Conservation (phyloP, 2,113 vertebrate species). For the Lampris incognitus region DNA sequence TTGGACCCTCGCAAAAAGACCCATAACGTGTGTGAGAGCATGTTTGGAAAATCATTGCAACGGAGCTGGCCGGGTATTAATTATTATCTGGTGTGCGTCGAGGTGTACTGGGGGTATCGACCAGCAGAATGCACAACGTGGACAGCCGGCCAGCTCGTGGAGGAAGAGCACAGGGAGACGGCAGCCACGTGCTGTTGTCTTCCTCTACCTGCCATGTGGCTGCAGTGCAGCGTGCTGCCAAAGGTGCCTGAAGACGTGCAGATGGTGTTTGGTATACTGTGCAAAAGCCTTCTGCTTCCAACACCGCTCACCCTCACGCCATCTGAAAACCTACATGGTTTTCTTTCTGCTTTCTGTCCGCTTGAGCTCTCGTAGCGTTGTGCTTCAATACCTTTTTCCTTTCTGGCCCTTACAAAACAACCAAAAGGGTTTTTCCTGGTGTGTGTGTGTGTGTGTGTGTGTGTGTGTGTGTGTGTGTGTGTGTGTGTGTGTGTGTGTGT, state of each 20-base stretch:
- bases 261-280: slow-evolving; percentile 51
- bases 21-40: too few species aligned
- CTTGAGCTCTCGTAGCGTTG: too few species aligned
- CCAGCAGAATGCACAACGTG: too few species aligned
- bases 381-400: too few species aligned
- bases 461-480: slow-evolving; percentile 2
- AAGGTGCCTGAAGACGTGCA: slow-evolving; percentile 24
- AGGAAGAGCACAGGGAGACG: not conserved
- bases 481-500: not conserved
- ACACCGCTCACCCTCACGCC: slow-evolving; percentile 50
- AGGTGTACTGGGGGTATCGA: too few species aligned
- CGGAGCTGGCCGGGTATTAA: too few species aligned
- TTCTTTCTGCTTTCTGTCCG: too few species aligned
- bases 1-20: too few species aligned
- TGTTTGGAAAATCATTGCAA: too few species aligned
- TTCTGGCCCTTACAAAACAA: too few species aligned
- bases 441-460: slow-evolving; percentile 2
- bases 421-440: not conserved
- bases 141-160: not conserved
- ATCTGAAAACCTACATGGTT: slow-evolving; percentile 2
- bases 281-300: slow-evolving; percentile 33
- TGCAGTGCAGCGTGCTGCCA: slow-evolving; percentile 2
- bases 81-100: too few species aligned
- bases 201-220: slow-evolving; percentile 15
- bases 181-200: not conserved